Percentiles rank a stretch among this genome's conserved stretches.
Evolutionary conservation across 1,140 invertebrate species (phyloP).

Genomic region (Adoxophyes honmai): DNA sequence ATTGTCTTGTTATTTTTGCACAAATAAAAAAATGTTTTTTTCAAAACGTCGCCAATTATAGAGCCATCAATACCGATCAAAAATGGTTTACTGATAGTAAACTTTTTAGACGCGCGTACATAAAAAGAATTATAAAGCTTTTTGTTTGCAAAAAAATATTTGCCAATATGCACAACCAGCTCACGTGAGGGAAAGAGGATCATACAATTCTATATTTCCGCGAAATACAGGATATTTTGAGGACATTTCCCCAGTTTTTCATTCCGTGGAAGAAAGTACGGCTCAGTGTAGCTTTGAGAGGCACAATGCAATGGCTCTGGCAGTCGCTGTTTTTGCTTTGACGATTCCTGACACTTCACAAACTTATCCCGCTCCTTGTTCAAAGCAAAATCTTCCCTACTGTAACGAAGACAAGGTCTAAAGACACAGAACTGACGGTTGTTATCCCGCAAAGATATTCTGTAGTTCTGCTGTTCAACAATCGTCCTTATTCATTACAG

Average conservation of each 20-base stretch:
- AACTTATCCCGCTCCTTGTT: not conserved
- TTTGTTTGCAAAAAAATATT: no score
- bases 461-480: not conserved
- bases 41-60: no score
- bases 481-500: not conserved
- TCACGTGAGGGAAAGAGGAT: no score
- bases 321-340: conserved; percentile 13
- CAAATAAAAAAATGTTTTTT: no score
- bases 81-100: no score
- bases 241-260: not conserved
- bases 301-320: conserved; percentile 1
- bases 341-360: not conserved
- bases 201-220: no score
- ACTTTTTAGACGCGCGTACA: no score
- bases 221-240: no score
- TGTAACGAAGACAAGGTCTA: not conserved
- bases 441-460: not conserved
- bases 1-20: no score
- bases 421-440: not conserved
- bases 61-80: no score
- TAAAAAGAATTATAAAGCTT: no score
- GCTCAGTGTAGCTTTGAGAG: conserved; percentile 4
- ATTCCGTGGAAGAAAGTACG: not conserved
- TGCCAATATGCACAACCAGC: no score
- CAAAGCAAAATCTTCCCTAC: not conserved